Evolutionary conservation across 2,888 invertebrate species (phyloP).

Genomic region (Tricholauxania praeusta): DNA sequence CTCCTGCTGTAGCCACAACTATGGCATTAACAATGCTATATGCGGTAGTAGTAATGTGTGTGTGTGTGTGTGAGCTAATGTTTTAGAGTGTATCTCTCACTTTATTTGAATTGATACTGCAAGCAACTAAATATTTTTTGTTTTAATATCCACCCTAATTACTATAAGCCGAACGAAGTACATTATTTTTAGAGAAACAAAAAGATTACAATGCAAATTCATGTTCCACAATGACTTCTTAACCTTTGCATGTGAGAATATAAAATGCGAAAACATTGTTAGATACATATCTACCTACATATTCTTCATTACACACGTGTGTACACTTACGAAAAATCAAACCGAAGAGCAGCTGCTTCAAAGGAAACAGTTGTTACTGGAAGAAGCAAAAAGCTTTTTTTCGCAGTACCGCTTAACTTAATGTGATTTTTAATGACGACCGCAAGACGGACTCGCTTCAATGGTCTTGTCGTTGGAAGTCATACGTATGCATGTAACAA

Average conservation of each 20-base stretch:
- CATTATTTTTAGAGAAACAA: slow-evolving; percentile 24
- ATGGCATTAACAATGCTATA: slow-evolving; percentile 1
- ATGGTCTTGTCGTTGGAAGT: neutral
- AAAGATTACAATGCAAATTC: slow-evolving; percentile 27
- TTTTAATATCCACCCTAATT: no score
- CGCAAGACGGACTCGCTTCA: neutral
- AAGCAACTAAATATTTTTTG: no score
- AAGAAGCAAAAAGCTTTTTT: neutral
- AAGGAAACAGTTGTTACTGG: neutral
- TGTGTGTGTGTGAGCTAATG: neutral
- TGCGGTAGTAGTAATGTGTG: neutral
- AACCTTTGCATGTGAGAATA: slow-evolving; percentile 23
- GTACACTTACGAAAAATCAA: neutral
- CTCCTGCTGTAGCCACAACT: neutral
- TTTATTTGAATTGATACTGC: neutral
- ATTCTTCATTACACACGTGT: neutral
- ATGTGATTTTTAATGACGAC: slow-evolving; percentile 21
- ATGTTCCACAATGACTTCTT: slow-evolving; percentile 25
- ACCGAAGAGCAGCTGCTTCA: neutral
- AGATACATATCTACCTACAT: no score
- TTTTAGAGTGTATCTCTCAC: neutral
- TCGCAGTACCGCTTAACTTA: neutral
- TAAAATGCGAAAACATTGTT: neutral
- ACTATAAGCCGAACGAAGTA: slow-evolving; percentile 1
- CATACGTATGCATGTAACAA: no score